Percentiles rank a stretch among this genome's conserved stretches.
These are phyloP conservation scores for Plectrocnemia conspersa DNA, from an alignment of 1,140 invertebrate species.

Conservation along the genomic window DNA sequence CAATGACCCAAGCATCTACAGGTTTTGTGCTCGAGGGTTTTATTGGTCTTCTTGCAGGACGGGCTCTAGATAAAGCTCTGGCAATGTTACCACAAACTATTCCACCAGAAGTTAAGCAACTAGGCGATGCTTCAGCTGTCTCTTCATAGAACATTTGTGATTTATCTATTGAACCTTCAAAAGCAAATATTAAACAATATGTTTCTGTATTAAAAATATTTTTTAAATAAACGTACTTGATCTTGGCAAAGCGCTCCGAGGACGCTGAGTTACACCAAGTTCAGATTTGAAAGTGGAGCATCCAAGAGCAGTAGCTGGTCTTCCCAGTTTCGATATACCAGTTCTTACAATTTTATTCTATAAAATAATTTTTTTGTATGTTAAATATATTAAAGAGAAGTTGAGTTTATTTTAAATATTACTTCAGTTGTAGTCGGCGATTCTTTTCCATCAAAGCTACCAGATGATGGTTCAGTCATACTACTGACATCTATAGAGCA, in stretches of 20 bases:
- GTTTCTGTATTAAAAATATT: not conserved
- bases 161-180: not conserved
- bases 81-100: slow-evolving; percentile 32
- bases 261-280: not conserved
- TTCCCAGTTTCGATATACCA: no score
- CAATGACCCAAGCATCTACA: slow-evolving; percentile 15
- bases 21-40: slow-evolving; percentile 16
- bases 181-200: not conserved
- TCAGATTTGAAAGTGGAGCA: not conserved
- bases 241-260: slow-evolving; percentile 6
- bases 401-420: not conserved
- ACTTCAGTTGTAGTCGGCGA: not conserved
- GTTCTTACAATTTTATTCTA: no score
- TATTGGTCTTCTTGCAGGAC: slow-evolving; percentile 6
- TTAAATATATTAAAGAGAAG: no score
- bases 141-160: slow-evolving; percentile 17
- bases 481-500: slow-evolving; percentile 31
- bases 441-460: no score
- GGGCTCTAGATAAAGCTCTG: slow-evolving; percentile 27
- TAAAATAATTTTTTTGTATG: not conserved
- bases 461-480: slow-evolving; percentile 29
- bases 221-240: slow-evolving; percentile 2
- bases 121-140: slow-evolving; percentile 16
- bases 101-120: slow-evolving; percentile 27
- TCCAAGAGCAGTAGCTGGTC: slow-evolving; percentile 17